These are phyloP conservation scores for Himalopsyche tibetana DNA, from an alignment of 2,888 invertebrate species.

Conservation along the genomic window DNA sequence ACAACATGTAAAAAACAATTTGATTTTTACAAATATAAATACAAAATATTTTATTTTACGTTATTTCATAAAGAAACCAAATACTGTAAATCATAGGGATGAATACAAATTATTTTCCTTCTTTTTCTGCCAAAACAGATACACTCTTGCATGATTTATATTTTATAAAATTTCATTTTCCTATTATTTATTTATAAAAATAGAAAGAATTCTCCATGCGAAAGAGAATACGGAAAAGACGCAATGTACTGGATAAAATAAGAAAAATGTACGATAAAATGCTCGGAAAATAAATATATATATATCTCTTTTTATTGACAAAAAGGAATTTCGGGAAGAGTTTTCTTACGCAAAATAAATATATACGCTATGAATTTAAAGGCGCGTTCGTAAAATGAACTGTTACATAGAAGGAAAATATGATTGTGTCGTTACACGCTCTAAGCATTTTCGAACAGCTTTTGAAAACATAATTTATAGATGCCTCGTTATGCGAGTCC, in stretches of 20 bases:
- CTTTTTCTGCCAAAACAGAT: slow-evolving; percentile 1
- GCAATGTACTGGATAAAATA: slow-evolving; percentile 20
- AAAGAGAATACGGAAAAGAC: not conserved
- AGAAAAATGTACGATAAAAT: slow-evolving; percentile 38
- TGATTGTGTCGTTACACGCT: not conserved
- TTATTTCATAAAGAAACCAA: no score
- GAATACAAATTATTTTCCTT: not conserved
- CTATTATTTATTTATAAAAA: slow-evolving; percentile 24
- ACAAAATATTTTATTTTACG: no score
- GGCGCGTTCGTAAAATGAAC: slow-evolving; percentile 35
- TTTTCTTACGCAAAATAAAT: slow-evolving; percentile 16
- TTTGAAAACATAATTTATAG: not conserved
- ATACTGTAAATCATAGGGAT: not conserved
- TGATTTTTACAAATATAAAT: no score
- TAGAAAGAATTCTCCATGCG: slow-evolving; percentile 5
- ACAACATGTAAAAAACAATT: no score
- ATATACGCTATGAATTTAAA: slow-evolving; percentile 3
- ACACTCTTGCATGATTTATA: slow-evolving; percentile 13
- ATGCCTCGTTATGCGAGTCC: no score
- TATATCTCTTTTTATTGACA: slow-evolving; percentile 33
- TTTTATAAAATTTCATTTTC: not conserved
- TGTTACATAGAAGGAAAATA: not conserved
- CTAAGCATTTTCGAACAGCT: not conserved
- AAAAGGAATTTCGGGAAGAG: slow-evolving; percentile 10
- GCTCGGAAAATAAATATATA: not conserved